These are phyloP conservation scores for Steinernema carpocapsae DNA, from an alignment of 2,888 invertebrate species.

Conservation along the genomic window DNA sequence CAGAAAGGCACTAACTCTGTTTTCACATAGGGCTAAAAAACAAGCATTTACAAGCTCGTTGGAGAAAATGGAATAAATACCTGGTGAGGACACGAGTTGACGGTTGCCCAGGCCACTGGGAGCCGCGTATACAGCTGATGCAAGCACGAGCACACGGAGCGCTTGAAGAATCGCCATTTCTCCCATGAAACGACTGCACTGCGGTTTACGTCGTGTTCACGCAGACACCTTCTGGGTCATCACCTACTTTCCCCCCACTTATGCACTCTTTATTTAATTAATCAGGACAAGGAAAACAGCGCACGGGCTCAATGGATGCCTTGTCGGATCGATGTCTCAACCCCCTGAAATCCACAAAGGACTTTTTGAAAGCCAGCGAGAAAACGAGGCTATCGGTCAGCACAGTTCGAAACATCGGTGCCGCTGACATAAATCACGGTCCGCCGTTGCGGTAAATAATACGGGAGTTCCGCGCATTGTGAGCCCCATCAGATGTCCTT, in stretches of 20 bases:
- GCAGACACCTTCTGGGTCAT: constrained; percentile 42
- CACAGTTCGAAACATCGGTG: not conserved
- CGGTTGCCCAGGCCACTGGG: not conserved
- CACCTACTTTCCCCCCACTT: constrained; percentile 41
- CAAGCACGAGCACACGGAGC: constrained; percentile 1
- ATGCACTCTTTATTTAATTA: constrained; percentile 35
- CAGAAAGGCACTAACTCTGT: constrained; percentile 43
- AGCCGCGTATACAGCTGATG: constrained; percentile 8
- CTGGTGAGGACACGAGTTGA: not conserved
- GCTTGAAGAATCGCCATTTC: constrained; percentile 36
- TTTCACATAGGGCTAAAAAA: constrained; percentile 36
- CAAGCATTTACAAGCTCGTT: not conserved
- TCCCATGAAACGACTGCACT: constrained; percentile 23
- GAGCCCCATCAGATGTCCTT: constrained; percentile 20
- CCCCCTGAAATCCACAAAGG: constrained; percentile 16
- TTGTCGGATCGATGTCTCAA: constrained; percentile 22
- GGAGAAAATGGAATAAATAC: constrained; percentile 6
- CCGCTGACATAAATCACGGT: constrained; percentile 23
- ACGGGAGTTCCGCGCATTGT: constrained; percentile 8
- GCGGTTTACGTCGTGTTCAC: constrained; percentile 37
- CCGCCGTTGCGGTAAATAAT: constrained; percentile 11
- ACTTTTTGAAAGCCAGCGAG: not conserved
- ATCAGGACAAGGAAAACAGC: constrained; percentile 35
- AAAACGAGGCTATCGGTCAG: not conserved
- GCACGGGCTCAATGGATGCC: constrained; percentile 18